Evolutionary conservation across 2,888 invertebrate species (phyloP), one percentile per base, ranked within the genome.

Genomic region (Bimastos eiseni): DNA sequence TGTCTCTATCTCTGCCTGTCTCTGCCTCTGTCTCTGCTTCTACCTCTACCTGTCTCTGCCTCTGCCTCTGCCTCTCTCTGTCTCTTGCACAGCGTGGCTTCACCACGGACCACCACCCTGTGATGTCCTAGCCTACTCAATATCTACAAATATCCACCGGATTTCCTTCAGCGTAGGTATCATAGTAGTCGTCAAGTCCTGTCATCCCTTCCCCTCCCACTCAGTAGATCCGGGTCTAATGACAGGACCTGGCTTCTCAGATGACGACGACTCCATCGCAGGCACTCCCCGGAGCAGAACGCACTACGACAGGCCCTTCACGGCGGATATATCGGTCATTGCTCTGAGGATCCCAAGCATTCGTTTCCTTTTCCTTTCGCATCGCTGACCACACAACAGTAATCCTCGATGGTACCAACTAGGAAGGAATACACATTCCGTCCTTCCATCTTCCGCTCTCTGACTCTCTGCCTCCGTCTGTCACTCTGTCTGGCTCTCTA

Each of bases 341-440:
- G n/a, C 70, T n/a, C n/a, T n/a, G 70, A 1, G 70, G 70, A n/a
- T n/a, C n/a, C 24, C 24, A 2, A n/a, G n/a, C 8, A 41, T 41
- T 15, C 41, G 41, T 41, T 6, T 41, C 6, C 41, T 15, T 70
- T 13, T 70, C 8, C 70, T 70, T n/a, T 70, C 70, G 30, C 70
- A n/a, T 8, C 49, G 49, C 49, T 49, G 24, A 70, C 4, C 11
- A 70, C 41, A 15, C 15, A 41, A 41, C 41, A 41, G 41, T 41
- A 41, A 41, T 41, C 41, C 41, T 41, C 41, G 15, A 13, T 41
- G 21, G 6, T n/a, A n/a, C 70, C 70, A 70, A 8, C 6, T 6
- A n/a, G n/a, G 70, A 70, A n/a, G n/a, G 70, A 70, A 70, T n/a
- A n/a, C 70, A 30, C n/a, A 70, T 70, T 70, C 70, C n/a, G 70